Base-by-base conservation (phyloP, 2,888 invertebrate genomes). In the Dynastes maya region DNA sequence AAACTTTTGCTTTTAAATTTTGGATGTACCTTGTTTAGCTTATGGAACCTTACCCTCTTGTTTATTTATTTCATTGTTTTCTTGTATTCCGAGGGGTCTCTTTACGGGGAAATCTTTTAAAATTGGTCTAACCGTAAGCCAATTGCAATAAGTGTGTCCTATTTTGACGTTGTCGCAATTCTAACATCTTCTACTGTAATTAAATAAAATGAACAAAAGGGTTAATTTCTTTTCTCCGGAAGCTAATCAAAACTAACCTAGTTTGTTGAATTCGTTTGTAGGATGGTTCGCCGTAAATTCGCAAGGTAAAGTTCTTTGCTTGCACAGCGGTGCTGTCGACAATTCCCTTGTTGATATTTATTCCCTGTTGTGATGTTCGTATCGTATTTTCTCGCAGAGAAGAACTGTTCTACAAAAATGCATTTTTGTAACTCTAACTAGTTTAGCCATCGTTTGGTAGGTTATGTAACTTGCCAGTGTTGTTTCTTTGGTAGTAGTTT, bases 331-430 rank as follows among this genome's bases (percentile, higher is more conserved):
- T 29, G 2, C 8, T 32, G 29, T 63, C 63, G 32, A 29, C 63
- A 63, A 63, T 63, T 63, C 63, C 63, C 63, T 29, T 32, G 63
- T 32, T 32, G 11, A 63, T 63, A 63, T 29, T 63, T 63, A 29
- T 63, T 63, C 63, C 13, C 63, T 11, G 63, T 32, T 29, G 27
- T 3, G 5, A 63, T 63, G 27, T 63, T 22, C 45, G 8, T 45
- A 45, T 45, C 45, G 45, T 45, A 45, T 45, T 45, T 45, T 45
- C 45, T 45, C 11, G 11, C 45, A 11, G 9, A 45, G 45, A 11
- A 8, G 8, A 45, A 8, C 1, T 11, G 8, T 11, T 8, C 45
- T 45, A 45, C 8, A 45, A 45, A 45, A 8, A 45, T 45, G 45
- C 45, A 11, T 8, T 45, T 45, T 45, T 45, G 11, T 45, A 45